A percentile compares a stretch with the other conserved stretches of the same genome.
phyloP scores from a whole-genome alignment of 1,140 invertebrate species.

The Drosophila sulfurigaster region DNA sequence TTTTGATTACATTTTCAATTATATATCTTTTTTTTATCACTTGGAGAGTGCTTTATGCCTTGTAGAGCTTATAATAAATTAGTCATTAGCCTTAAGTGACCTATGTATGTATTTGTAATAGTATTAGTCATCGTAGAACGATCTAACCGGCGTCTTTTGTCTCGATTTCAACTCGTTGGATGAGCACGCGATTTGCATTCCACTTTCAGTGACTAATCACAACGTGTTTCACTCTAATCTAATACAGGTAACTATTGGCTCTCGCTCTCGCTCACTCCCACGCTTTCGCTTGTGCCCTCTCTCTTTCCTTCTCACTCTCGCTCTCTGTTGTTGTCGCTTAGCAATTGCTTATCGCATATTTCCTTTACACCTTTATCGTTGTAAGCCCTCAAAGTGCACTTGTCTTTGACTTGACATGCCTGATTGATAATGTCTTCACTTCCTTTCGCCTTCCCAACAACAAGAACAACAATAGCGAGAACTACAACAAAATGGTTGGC shows the following conservation, averaged over 20 bases:
- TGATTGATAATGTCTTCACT: constrained; percentile 64
- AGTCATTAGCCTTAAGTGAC: constrained; percentile 4
- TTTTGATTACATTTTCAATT: too few relatives aligned
- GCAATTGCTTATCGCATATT: constrained; percentile 10
- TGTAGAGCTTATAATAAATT: neutral
- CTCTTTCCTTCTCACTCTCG: neutral
- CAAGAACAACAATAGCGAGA: constrained; percentile 11
- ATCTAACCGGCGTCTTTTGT: constrained; percentile 13
- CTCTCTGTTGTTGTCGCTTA: neutral
- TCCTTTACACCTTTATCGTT: constrained; percentile 9
- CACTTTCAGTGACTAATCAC: constrained; percentile 55
- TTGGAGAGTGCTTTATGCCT: neutral
- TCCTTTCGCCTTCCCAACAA: constrained; percentile 50
- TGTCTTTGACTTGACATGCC: constrained; percentile 13
- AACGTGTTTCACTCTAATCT: constrained; percentile 10
- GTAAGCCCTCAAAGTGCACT: constrained; percentile 29
- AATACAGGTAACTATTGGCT: constrained; percentile 10
- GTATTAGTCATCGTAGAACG: constrained; percentile 32
- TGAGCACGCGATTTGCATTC: constrained; percentile 37
- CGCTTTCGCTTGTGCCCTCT: neutral
- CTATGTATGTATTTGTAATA: constrained; percentile 10
- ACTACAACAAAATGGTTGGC: neutral
- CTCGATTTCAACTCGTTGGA: constrained; percentile 10
- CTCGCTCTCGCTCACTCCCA: constrained; percentile 15
- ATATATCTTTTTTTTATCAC: neutral